Conservation (phyloP, 35 echinoderm and acorn worm species). For the Acanthaster planci region DNA sequence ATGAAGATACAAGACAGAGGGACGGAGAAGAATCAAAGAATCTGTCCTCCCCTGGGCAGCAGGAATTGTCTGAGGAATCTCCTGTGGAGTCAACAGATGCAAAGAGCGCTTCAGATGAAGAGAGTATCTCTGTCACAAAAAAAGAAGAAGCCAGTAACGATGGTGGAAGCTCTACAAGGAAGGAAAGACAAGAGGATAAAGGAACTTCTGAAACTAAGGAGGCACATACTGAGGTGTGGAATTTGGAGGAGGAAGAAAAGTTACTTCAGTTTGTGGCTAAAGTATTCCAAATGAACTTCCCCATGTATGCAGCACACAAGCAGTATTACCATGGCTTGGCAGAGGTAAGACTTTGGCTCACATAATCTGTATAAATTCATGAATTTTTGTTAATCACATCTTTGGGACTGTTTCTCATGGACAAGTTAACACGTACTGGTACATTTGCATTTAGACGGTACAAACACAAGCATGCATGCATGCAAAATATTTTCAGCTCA, state of each 20-base stretch:
- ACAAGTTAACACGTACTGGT: too few species aligned
- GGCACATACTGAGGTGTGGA: slow-evolving; percentile 32
- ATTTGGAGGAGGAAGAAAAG: slow-evolving; percentile 25
- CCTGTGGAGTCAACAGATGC: not conserved
- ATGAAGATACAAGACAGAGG: slow-evolving; percentile 8
- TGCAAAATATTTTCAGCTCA: too few species aligned
- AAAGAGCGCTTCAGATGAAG: not conserved
- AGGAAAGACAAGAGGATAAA: slow-evolving; percentile 15
- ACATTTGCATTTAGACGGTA: too few species aligned
- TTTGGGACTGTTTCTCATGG: too few species aligned
- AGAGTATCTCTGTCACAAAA: not conserved
- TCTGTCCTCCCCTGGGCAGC: not conserved
- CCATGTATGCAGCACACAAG: slow-evolving; percentile 85
- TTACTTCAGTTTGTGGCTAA: slow-evolving; percentile 68
- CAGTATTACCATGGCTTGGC: slow-evolving; percentile 70
- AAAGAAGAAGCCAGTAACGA: not conserved
- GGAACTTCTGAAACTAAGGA: not conserved
- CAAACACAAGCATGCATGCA: too few species aligned
- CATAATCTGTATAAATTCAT: too few species aligned
- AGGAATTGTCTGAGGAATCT: not conserved
- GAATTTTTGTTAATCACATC: too few species aligned
- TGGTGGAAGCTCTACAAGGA: not conserved
- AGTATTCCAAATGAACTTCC: slow-evolving; percentile 85
- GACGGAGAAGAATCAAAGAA: slow-evolving; percentile 17
- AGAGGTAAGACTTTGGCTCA: slow-evolving; percentile 55